Conservation (phyloP, 2,113 vertebrate species). For the Onychorhynchus coronatus region DNA sequence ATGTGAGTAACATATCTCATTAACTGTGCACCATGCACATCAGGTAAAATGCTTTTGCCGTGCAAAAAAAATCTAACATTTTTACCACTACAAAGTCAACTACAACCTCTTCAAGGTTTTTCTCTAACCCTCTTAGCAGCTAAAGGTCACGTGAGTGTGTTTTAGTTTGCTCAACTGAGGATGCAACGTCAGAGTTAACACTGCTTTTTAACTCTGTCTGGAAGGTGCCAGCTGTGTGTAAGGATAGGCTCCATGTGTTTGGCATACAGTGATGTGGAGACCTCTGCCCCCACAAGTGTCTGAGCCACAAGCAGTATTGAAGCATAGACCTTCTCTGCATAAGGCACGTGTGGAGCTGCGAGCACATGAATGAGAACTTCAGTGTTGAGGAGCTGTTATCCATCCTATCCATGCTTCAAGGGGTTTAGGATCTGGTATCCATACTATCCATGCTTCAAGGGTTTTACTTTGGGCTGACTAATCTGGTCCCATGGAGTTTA, state of each 20-base stretch:
- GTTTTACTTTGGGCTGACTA: background rate
- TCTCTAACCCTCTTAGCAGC: background rate
- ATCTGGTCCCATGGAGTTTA: background rate
- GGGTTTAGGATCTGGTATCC: too few relatives aligned
- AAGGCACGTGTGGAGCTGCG: background rate
- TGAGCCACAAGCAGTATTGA: background rate
- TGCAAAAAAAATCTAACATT: background rate
- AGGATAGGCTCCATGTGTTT: background rate
- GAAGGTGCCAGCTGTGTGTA: background rate
- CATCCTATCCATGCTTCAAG: too few relatives aligned
- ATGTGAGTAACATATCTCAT: background rate
- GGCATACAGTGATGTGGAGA: background rate
- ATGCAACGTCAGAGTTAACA: background rate
- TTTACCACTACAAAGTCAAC: background rate
- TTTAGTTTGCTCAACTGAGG: background rate
- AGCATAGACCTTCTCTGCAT: background rate
- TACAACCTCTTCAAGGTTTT: background rate
- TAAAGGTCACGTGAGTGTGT: background rate
- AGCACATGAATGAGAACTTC: rapidly evolving
- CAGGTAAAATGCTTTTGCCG: background rate
- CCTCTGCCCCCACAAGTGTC: background rate
- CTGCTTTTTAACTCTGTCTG: background rate
- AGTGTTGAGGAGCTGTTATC: background rate
- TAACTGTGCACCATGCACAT: background rate
- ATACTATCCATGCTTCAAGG: too few relatives aligned